Evolutionary conservation across 2,888 invertebrate species (phyloP).

Genomic region (Oligia fasciuncula): DNA sequence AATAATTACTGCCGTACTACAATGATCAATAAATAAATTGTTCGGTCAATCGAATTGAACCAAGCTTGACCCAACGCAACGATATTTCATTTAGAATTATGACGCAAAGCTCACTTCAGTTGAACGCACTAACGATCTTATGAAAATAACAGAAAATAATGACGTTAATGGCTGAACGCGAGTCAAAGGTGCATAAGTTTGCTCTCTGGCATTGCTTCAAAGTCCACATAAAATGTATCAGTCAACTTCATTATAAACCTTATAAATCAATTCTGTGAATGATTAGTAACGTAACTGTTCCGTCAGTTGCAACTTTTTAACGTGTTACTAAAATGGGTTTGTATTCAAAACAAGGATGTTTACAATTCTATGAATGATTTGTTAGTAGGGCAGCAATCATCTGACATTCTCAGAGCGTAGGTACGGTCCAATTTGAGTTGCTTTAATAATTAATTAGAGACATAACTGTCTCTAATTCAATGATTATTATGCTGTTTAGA

Average conservation of each 20-base stretch:
- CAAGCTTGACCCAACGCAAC: conserved; percentile 16
- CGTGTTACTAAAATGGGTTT: conserved; percentile 10
- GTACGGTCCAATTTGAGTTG: neutral
- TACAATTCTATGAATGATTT: conserved; percentile 13
- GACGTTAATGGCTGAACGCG: conserved; percentile 23
- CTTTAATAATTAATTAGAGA: conserved; percentile 1
- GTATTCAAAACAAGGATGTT: conserved; percentile 31
- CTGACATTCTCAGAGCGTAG: neutral
- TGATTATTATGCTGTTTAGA: neutral
- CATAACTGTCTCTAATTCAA: neutral
- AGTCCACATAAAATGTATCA: conserved; percentile 15
- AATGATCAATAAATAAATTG: conserved; percentile 38
- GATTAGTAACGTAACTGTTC: conserved; percentile 16
- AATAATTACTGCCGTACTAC: conserved; percentile 2
- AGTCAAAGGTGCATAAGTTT: conserved; percentile 35
- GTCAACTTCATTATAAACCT: conserved; percentile 10
- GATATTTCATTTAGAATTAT: conserved; percentile 51
- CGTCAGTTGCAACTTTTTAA: conserved; percentile 16
- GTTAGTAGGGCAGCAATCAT: conserved; percentile 19
- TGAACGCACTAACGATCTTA: conserved; percentile 38
- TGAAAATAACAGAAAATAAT: conserved; percentile 37
- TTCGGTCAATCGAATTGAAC: conserved; percentile 46
- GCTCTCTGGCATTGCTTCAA: conserved; percentile 17
- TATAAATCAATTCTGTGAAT: conserved; percentile 20
- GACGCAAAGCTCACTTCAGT: conserved; percentile 29